Evolutionary conservation across 1,140 invertebrate genomes (phyloP).

Genomic region (Mactra quadrangularis): DNA sequence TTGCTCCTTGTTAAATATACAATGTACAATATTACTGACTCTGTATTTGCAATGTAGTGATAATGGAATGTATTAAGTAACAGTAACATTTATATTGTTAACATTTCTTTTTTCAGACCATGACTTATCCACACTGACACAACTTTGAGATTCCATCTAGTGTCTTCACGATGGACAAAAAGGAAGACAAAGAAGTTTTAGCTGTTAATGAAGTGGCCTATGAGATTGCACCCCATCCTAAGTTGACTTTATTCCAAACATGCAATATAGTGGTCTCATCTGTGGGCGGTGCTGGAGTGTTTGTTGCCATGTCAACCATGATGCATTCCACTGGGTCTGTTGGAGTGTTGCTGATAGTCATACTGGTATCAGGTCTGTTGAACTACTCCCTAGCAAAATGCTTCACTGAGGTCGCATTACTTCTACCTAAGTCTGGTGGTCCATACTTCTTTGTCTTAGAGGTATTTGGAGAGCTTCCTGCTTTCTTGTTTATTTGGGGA

Average conservation of each 20-base stretch:
- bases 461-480: slow-evolving; percentile 92
- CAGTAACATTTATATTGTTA: too few species aligned
- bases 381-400: slow-evolving; percentile 88
- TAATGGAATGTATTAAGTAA: too few species aligned
- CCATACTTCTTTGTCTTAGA: slow-evolving; percentile 98
- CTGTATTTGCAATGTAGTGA: not conserved
- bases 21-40: too few species aligned
- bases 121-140: too few species aligned
- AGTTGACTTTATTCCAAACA: slow-evolving; percentile 52
- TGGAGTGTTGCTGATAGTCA: slow-evolving; percentile 66
- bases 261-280: slow-evolving; percentile 64
- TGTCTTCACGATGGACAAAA: too few species aligned
- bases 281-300: slow-evolving; percentile 65
- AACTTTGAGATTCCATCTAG: too few species aligned
- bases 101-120: too few species aligned
- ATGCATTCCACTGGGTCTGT: slow-evolving; percentile 65
- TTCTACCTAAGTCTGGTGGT: slow-evolving; percentile 96
- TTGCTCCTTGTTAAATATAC: too few species aligned
- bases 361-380: slow-evolving; percentile 65
- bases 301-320: slow-evolving; percentile 68
- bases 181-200: too few species aligned
- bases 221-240: not conserved
- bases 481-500: slow-evolving; percentile 97
- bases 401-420: slow-evolving; percentile 97
- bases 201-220: not conserved